Base-by-base conservation (phyloP, 2,888 invertebrate genomes). In the Nipponacmea schrenckii region DNA sequence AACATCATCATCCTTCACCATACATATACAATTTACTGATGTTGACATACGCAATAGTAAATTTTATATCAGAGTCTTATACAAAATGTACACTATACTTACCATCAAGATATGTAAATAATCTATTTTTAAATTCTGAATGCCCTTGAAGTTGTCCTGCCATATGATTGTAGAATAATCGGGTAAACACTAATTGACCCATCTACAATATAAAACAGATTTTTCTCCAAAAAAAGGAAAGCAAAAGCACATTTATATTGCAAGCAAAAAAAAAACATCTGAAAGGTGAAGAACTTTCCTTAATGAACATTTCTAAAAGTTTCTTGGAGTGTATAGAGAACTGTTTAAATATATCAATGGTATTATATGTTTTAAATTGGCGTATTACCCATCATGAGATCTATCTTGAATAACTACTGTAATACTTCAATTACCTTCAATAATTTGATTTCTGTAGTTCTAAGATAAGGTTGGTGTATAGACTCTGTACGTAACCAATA, bases 131-230 rank as follows among this genome's bases (percentile, higher is more conserved):
- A 76, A 86, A 86, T n/a, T 87, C 85, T 14, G 75, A 76, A 70
- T 87, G 84, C 31, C 84, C 85, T 31, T 85, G 83, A 27, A 89
- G 80, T 69, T 88, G 85, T 24, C 88, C 88, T 14, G 86, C 83
- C 89, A 89, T 89, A 79, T 89, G 87, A 69, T 88, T 87, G 69
- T 86, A 88, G 76, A 87, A 89, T 24, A 89, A 78, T 24, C 89
- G 79, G 7, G 83, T 80, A 72, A 89, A 89, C n/a, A 88, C 85
- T 48, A 87, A 75, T 77, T 86, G 84, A 17, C 87, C 88, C 83
- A 89, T 87, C 84, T 85, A 77, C 5, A 79, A 73, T 65, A 71
- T 69, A 31, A 45, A 73, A 71, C 45, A 72, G 8, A 70, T 46
- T 62, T 50, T 31, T 66, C 15, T 27, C 26, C 45, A 62, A 12